Evolutionary conservation across 2,888 invertebrate species (phyloP).

Genomic region (Apeira syringaria): DNA sequence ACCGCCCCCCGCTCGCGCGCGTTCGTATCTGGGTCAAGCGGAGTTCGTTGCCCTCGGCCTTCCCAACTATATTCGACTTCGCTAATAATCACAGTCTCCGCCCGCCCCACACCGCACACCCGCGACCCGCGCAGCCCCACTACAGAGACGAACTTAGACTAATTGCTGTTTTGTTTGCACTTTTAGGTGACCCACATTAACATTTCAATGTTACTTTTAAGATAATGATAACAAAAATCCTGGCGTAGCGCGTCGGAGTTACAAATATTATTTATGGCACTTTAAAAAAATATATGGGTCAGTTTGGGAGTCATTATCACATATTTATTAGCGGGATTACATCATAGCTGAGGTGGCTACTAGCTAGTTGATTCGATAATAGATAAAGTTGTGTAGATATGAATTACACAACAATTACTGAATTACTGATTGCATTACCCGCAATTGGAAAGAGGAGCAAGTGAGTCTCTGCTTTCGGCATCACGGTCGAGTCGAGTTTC

Average conservation of each 20-base stretch:
- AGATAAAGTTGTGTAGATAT: conserved; percentile 14
- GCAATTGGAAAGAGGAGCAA: conserved; percentile 58
- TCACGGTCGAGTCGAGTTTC: conserved; percentile 75
- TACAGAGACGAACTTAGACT: conserved; percentile 49
- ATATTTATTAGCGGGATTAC: conserved; percentile 10
- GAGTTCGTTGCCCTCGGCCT: conserved; percentile 84
- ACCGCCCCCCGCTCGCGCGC: conserved; percentile 40
- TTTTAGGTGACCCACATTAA: conserved; percentile 10
- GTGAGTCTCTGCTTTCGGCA: conserved; percentile 57
- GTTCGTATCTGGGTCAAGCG: conserved; percentile 77
- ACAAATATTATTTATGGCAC: no score
- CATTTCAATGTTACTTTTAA: conserved; percentile 7
- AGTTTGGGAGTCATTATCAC: no score
- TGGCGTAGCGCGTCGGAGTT: no score
- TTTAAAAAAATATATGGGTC: no score
- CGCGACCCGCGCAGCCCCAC: conserved; percentile 36
- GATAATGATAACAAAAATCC: no score
- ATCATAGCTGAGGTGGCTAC: background rate
- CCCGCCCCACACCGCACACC: conserved; percentile 37
- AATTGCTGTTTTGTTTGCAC: conserved; percentile 18
- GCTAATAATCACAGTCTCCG: conserved; percentile 64
- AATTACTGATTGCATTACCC: conserved; percentile 58
- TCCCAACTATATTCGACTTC: conserved; percentile 81
- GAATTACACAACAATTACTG: conserved; percentile 48
- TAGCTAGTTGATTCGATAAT: background rate